Evolutionary conservation across 1,140 invertebrate genomes (phyloP), one percentile per base, ranked within the genome.

Genomic region (Anthonomus grandis): DNA sequence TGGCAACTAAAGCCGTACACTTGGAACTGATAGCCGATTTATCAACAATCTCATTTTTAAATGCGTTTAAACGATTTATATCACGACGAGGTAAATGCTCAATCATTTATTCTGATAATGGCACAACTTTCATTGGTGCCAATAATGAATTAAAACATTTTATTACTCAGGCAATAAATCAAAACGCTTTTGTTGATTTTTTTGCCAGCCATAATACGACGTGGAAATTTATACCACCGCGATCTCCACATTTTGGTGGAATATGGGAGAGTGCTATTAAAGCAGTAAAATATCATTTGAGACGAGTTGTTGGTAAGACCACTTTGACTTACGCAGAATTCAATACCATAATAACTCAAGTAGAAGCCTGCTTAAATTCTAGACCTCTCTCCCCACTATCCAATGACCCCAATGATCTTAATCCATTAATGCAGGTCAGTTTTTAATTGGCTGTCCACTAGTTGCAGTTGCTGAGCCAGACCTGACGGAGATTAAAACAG

Each of bases 211-310:
- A 51, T 0, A 48, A 56, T 19, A 65, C 48, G 9, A 25, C 13
- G 3, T 68, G 64, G 64, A 39, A 65, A 25, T 67, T 68, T 25
- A 64, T 58, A 23, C 64, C 63, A 18, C 55, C 60, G 3, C 10
- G 15, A 9, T 18, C 60, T 5, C 59, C 61, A 13, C 22, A 58
- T 22, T 58, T 65, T 25, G 64, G 64, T 12, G 57, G 42, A 4
- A 9, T 66, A 2, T 64, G 60, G 63, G 64, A 55, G 17, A 4
- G 48, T 13, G 23, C 10, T 9, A 17, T 50, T 8, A 44, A 44
- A 22, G 9, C 5, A 6, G 15, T 18, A 4, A 44, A 44, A 15
- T 23, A 19, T 15, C 21, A 52, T 55, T 48, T 75, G 2, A 22
- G 53, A 12, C 57, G 66, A 2, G 54, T 62, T 8, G 10, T 42